Evolutionary conservation across 2,113 vertebrate species (phyloP).

Genomic region (Taurulus bubalis): DNA sequence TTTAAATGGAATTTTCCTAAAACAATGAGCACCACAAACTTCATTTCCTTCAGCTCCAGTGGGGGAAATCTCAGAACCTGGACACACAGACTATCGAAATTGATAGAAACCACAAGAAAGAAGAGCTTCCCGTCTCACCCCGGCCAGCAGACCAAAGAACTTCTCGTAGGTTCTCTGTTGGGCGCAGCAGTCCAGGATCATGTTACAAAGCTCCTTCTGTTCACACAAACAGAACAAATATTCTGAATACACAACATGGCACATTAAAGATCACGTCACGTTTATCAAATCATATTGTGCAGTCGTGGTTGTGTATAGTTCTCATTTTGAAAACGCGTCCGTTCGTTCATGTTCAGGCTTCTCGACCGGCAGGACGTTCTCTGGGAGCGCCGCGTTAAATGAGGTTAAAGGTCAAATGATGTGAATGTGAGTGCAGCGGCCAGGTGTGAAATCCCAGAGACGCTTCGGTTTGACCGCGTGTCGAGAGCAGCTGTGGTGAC

Average conservation of each 20-base stretch:
- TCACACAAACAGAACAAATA: slow-evolving; percentile 30
- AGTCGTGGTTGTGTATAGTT: background rate
- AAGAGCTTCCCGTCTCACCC: slow-evolving; percentile 85
- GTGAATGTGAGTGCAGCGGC: background rate
- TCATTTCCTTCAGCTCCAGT: background rate
- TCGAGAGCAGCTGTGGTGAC: slow-evolving; percentile 7
- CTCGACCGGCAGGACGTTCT: background rate
- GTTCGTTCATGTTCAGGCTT: background rate
- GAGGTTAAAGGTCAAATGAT: background rate
- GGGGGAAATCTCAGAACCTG: too few species aligned
- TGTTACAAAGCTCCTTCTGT: slow-evolving; percentile 99
- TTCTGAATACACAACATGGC: background rate
- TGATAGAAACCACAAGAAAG: background rate
- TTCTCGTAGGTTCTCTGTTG: slow-evolving; percentile 99
- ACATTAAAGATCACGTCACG: background rate
- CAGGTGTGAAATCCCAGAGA: slow-evolving; percentile 4
- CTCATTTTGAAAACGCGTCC: background rate
- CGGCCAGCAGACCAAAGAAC: slow-evolving; percentile 97
- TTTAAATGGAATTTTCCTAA: background rate
- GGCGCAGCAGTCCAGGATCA: slow-evolving; percentile 99
- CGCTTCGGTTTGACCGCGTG: background rate
- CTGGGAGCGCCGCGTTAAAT: background rate
- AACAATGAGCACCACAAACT: background rate
- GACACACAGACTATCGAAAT: background rate
- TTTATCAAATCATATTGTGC: background rate